phyloP scores from a whole-genome alignment of 2,113 vertebrate species.

The Patagioenas fasciata region DNA sequence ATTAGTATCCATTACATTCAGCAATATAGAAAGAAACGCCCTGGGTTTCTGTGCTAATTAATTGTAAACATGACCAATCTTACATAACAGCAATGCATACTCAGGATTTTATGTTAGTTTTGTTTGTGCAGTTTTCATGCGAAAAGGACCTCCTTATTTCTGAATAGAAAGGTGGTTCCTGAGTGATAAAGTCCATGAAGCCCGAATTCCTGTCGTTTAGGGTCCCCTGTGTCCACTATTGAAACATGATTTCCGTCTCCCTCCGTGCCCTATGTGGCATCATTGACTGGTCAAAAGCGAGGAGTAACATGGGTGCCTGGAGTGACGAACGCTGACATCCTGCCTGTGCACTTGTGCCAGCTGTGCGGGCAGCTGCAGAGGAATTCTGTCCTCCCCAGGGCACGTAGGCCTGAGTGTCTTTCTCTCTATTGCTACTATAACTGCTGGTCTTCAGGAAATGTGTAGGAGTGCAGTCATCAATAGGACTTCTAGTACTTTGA shows the following conservation, averaged over 20 bases:
- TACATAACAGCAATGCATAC: neutral
- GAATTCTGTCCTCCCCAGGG: neutral
- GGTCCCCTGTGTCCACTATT: neutral
- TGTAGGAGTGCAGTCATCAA: rapidly evolving
- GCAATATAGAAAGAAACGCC: constrained; percentile 11
- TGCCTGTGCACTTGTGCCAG: neutral
- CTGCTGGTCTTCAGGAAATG: neutral
- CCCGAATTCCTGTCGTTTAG: neutral
- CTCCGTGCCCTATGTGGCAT: neutral
- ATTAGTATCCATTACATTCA: constrained; percentile 62
- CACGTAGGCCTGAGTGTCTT: neutral
- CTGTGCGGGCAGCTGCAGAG: neutral
- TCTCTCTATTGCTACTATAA: neutral
- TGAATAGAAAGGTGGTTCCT: neutral
- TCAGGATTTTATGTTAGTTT: neutral
- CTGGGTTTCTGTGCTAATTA: constrained; percentile 15
- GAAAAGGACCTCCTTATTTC: neutral
- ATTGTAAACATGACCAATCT: constrained; percentile 23
- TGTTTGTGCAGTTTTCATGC: neutral
- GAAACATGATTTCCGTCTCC: neutral
- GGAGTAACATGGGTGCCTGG: neutral
- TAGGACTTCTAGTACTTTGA: neutral
- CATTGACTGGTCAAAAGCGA: neutral
- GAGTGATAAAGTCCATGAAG: neutral
- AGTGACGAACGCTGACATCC: neutral